These are phyloP conservation scores for Leptinotarsa peninsularis DNA, from an alignment of 2,888 invertebrate species.

Conservation along the genomic window DNA sequence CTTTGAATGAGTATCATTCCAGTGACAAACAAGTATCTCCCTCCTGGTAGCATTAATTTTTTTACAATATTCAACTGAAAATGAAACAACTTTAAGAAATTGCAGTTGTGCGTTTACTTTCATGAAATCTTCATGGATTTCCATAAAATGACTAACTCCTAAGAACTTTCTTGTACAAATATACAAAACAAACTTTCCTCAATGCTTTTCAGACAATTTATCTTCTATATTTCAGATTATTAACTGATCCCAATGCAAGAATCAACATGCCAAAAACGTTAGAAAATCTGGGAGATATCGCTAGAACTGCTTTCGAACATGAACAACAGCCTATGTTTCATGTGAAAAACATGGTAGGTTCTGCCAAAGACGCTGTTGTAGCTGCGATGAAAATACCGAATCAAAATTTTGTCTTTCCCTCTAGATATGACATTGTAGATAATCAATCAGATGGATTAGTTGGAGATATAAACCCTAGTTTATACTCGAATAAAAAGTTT, in stretches of 20 bases:
- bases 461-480: slow-evolving; percentile 36
- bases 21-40: too few species aligned
- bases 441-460: slow-evolving; percentile 25
- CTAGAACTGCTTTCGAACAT: slow-evolving; percentile 61
- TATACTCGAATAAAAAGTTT: slow-evolving; percentile 23
- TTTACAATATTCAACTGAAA: too few species aligned
- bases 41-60: too few species aligned
- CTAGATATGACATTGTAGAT: slow-evolving; percentile 60
- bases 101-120: too few species aligned
- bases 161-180: too few species aligned
- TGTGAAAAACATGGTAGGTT: slow-evolving; percentile 60
- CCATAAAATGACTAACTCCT: too few species aligned
- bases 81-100: too few species aligned
- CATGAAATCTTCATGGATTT: too few species aligned
- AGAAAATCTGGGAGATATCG: slow-evolving; percentile 60
- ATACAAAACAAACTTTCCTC: too few species aligned
- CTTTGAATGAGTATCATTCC: too few species aligned
- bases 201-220: too few species aligned
- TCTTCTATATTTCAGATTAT: slow-evolving; percentile 45
- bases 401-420: slow-evolving; percentile 60
- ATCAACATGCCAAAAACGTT: slow-evolving; percentile 63
- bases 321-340: slow-evolving; percentile 62
- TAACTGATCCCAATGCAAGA: slow-evolving; percentile 58
- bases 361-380: slow-evolving; percentile 60
- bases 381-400: slow-evolving; percentile 61